Evolutionary conservation across 2,888 invertebrate species (phyloP).

Genomic region (Taphrorychus bicolor): DNA sequence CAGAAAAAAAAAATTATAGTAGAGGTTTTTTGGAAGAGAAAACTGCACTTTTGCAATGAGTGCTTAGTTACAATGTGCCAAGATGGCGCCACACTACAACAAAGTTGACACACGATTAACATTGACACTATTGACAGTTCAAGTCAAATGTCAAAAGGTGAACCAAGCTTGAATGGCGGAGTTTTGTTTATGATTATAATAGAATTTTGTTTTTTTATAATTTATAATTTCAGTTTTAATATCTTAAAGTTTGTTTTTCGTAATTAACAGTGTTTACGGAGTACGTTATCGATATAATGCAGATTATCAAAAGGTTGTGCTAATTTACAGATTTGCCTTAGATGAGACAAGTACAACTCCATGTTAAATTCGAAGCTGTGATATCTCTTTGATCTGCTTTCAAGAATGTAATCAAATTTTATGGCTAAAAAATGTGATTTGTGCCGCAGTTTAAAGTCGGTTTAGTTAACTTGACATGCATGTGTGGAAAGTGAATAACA

Average conservation of each 20-base stretch:
- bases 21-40: not conserved
- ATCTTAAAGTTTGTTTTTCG: not conserved
- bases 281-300: not conserved
- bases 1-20: not conserved
- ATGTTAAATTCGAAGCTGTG: too few species aligned
- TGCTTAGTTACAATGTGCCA: too few species aligned
- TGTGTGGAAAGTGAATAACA: conserved; percentile 20
- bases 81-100: not conserved
- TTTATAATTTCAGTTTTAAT: not conserved
- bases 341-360: too few species aligned
- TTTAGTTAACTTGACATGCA: conserved; percentile 1
- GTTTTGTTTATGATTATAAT: not conserved
- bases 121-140: too few species aligned
- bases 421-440: not conserved
- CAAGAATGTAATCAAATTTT: not conserved
- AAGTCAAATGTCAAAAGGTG: not conserved
- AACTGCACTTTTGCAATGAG: too few species aligned
- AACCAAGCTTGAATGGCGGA: not conserved
- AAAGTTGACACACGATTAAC: not conserved
- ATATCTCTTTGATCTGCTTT: not conserved
- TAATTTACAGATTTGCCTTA: not conserved
- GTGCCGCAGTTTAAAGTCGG: not conserved
- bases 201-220: not conserved
- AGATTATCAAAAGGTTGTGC: not conserved
- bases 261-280: not conserved